Evolutionary conservation across 2,113 vertebrate genomes (phyloP), one percentile per base, ranked within the genome.

Genomic region (Lipophrys pholis): DNA sequence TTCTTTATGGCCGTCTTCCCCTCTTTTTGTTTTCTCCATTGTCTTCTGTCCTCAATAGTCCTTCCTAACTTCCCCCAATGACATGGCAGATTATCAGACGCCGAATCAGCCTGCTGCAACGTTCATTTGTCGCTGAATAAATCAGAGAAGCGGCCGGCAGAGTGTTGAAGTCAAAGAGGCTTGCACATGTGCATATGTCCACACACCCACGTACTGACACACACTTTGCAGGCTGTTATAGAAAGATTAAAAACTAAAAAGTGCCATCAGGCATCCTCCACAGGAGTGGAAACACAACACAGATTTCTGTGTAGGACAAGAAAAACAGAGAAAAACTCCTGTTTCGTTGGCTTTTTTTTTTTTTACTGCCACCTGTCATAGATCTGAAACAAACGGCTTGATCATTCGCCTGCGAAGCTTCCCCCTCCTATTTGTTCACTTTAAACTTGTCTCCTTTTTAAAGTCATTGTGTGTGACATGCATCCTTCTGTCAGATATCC

Each of bases 31-130:
- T 52, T 11, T n/a, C 38, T 40, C 45, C 63, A 42, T 16, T 53
- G 6, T 60, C 41, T 42, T 51, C 5, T 62, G 57, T 52, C 49
- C 65, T 38, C 8, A 56, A 78, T 56, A 67, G 36, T 58, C 57
- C 62, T 51, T 73, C 51, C 66, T 52, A 57, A 75, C 71, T 51
- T 77, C 78, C 55, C 63, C 69, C 65, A 60, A 45, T 51, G 70
- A 92, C 84, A 85, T 82, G 85, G 88, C 89, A 77, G 73, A 91
- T 91, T 79, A 89, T 92, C 89, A 86, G 62, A 57, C 86, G 77
- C 82, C 89, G 73, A 70, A 87, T 64, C 76, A 73, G 74, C 84
- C 84, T 61, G 51, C 79, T 57, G 70, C 67, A 14, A 71, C 63
- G 2, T 64, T 52, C 76, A 71, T 82, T 80, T 86, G 77, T 84